Evolutionary conservation across 2,113 vertebrate genomes (phyloP).

Genomic region (Aphelocoma coerulescens): DNA sequence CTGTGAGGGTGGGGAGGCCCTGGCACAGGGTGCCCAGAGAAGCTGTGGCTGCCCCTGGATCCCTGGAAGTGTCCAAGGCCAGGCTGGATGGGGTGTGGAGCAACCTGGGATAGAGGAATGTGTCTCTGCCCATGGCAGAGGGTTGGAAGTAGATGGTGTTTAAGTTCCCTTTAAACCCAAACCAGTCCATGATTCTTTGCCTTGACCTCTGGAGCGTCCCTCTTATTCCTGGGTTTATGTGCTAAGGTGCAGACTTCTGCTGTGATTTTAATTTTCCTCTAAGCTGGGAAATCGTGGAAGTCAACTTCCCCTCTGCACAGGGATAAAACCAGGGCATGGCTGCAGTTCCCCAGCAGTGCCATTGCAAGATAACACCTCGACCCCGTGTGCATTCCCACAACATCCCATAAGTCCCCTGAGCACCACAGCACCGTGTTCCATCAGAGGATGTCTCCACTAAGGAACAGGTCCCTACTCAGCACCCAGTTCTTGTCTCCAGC

Average conservation of each 20-base stretch:
- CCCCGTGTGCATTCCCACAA: accelerated
- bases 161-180: neutral
- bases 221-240: neutral
- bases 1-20: neutral
- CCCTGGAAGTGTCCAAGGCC: neutral
- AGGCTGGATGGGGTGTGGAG: accelerated
- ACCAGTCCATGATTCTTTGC: neutral
- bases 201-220: neutral
- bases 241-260: neutral
- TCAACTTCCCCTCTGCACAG: neutral
- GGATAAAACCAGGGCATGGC: neutral
- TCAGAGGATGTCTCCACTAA: neutral
- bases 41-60: neutral
- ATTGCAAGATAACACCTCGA: accelerated
- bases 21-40: neutral
- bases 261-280: neutral
- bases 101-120: accelerated
- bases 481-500: neutral
- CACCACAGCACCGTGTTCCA: neutral
- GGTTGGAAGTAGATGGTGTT: neutral
- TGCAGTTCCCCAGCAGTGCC: neutral
- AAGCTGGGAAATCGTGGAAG: neutral
- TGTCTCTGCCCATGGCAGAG: neutral
- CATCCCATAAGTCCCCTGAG: no score
- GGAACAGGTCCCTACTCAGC: neutral